Evolutionary conservation across 1,140 invertebrate genomes (phyloP).

Genomic region (Pseudomyrmex dendroicus): DNA sequence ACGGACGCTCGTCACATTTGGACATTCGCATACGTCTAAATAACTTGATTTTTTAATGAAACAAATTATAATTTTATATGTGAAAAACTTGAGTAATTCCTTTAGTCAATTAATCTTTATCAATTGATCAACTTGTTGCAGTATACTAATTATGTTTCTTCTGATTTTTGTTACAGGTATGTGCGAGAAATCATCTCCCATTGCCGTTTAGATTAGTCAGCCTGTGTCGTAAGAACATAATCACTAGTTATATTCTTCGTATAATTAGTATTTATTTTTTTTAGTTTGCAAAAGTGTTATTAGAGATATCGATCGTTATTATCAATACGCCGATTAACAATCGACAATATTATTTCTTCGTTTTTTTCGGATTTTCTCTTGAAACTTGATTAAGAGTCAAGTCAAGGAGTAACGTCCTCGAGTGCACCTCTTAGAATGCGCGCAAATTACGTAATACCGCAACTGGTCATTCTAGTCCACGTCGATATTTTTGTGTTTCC

Average conservation of each 20-base stretch:
- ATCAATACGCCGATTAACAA: background rate
- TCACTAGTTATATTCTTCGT: background rate
- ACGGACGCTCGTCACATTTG: background rate
- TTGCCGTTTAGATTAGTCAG: background rate
- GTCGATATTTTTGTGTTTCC: slow-evolving; percentile 28
- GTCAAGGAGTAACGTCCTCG: slow-evolving; percentile 73
- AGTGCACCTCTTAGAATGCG: slow-evolving; percentile 66
- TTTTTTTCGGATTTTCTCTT: background rate
- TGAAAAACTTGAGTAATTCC: too few relatives aligned
- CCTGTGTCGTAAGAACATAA: slow-evolving; percentile 40
- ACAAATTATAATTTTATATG: too few relatives aligned
- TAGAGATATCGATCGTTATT: too few relatives aligned
- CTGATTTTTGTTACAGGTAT: slow-evolving; percentile 40
- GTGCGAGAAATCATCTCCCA: background rate
- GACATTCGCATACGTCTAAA: background rate
- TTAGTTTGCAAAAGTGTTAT: background rate
- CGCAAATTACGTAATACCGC: slow-evolving; percentile 72
- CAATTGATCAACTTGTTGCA: background rate
- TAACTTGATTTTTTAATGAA: background rate
- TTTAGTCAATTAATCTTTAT: too few relatives aligned
- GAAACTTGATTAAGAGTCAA: slow-evolving; percentile 52
- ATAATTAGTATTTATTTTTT: slow-evolving; percentile 8
- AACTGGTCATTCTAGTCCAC: slow-evolving; percentile 12
- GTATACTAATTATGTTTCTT: background rate
- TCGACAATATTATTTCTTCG: background rate